phyloP scores from a whole-genome alignment of 2,888 invertebrate genomes.

The Physocephala rufipes region DNA sequence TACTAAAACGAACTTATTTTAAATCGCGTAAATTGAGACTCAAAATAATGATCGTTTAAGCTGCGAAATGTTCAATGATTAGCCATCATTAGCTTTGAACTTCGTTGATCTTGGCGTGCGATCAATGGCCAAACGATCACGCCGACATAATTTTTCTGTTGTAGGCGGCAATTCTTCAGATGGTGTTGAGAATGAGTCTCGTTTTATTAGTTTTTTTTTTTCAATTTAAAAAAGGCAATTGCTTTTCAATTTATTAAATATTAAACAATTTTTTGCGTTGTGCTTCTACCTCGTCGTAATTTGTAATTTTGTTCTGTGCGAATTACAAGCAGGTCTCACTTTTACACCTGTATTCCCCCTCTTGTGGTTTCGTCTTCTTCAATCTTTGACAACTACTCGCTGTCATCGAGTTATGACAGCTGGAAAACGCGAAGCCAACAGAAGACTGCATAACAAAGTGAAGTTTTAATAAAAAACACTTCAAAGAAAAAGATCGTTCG shows the following conservation, averaged over 20 bases:
- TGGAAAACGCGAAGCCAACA: not conserved
- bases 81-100: constrained; percentile 27
- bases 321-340: not conserved
- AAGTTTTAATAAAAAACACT: constrained; percentile 10
- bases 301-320: not conserved
- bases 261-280: too few species aligned
- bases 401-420: constrained; percentile 32
- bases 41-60: constrained; percentile 22
- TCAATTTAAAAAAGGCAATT: not conserved
- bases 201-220: not conserved
- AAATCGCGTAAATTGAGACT: constrained; percentile 33
- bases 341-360: too few species aligned
- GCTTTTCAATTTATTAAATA: constrained; percentile 8
- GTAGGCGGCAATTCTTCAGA: not conserved
- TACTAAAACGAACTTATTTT: not conserved
- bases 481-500: not conserved
- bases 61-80: constrained; percentile 22
- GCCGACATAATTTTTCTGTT: constrained; percentile 7
- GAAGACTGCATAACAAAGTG: too few species aligned
- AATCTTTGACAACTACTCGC: constrained; percentile 32
- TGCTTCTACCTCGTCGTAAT: not conserved
- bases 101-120: constrained; percentile 12
- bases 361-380: not conserved
- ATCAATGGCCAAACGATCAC: constrained; percentile 7
- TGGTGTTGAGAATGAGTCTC: constrained; percentile 5